These are phyloP conservation scores for Eupithecia centaureata DNA, from an alignment of 2,888 invertebrate species.

Conservation along the genomic window DNA sequence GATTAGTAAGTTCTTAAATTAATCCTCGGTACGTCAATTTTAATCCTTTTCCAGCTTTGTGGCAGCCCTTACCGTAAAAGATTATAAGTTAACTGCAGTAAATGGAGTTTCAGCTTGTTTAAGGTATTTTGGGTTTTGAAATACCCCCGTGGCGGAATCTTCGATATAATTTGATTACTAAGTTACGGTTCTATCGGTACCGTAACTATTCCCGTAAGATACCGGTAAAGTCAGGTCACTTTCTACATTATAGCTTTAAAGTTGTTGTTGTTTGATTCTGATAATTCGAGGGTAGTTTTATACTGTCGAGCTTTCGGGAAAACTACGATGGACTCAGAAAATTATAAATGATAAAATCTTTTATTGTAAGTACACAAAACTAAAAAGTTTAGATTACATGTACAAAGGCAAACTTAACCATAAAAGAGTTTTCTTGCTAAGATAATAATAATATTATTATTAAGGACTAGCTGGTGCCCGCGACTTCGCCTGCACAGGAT, in stretches of 20 bases:
- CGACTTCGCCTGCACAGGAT: too few species aligned
- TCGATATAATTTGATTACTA: slow-evolving; percentile 9
- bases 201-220: background rate
- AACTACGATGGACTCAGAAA: too few species aligned
- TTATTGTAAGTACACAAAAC: too few species aligned
- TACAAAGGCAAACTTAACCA: too few species aligned
- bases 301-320: background rate
- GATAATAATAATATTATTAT: too few species aligned
- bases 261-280: background rate
- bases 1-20: too few species aligned
- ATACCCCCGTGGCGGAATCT: slow-evolving; percentile 9
- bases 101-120: slow-evolving; percentile 25
- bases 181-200: slow-evolving; percentile 1
- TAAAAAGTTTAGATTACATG: too few species aligned
- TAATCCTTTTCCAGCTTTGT: background rate
- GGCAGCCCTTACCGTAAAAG: slow-evolving; percentile 19
- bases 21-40: background rate
- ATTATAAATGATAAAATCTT: too few species aligned
- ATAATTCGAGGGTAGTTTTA: background rate
- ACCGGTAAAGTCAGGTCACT: background rate
- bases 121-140: slow-evolving; percentile 17
- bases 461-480: too few species aligned
- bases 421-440: too few species aligned
- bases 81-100: slow-evolving; percentile 33
- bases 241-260: background rate